Conservation (phyloP, 2,113 vertebrate genomes). For the Apodemus speciosus region DNA sequence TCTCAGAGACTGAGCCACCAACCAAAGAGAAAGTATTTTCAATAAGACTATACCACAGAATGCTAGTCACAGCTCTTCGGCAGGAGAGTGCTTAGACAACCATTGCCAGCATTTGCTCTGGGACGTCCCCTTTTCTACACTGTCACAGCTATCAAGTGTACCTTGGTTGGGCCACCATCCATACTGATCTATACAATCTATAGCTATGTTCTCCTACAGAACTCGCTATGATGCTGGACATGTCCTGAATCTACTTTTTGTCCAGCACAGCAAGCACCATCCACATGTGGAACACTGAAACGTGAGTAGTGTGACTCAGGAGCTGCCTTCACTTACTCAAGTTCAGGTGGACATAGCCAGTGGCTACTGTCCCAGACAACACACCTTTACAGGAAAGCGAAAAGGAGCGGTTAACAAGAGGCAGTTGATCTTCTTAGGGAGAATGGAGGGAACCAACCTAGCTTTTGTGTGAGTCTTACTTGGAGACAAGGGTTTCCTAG, state of each 20-base stretch:
- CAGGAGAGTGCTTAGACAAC: background rate
- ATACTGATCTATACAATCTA: background rate
- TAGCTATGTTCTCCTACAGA: background rate
- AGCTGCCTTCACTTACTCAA: background rate
- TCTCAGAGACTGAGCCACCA: too few relatives aligned
- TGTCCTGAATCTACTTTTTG: background rate
- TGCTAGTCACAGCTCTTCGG: background rate
- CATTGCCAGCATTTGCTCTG: background rate
- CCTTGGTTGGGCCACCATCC: background rate
- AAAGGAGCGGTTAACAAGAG: background rate
- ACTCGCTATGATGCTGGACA: background rate
- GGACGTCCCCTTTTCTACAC: background rate
- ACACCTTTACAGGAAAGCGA: background rate
- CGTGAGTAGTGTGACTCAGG: background rate
- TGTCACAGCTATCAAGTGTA: background rate
- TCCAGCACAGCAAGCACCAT: background rate
- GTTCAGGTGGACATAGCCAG: background rate
- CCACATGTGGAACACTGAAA: background rate
- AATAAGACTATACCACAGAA: background rate
- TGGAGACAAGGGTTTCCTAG: background rate
- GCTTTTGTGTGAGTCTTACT: constrained; percentile 1
- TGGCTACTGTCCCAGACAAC: background rate
- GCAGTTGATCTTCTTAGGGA: background rate
- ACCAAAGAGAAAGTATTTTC: too few relatives aligned
- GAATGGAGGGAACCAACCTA: background rate